Conservation (phyloP, 2,888 invertebrate genomes). For the Brachyptera putata region DNA sequence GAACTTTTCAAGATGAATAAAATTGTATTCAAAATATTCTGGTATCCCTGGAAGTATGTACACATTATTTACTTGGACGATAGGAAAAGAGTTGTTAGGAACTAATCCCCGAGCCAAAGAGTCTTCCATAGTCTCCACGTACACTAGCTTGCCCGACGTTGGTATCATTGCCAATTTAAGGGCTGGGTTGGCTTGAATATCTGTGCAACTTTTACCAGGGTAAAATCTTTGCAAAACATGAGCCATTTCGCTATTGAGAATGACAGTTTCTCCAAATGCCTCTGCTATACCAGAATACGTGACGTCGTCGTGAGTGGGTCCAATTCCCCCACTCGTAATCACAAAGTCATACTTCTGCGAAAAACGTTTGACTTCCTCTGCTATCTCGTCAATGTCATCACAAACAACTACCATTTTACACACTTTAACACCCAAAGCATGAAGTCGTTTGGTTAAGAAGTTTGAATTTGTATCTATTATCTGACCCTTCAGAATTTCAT, state of each 20-base stretch:
- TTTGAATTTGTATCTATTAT: slow-evolving; percentile 58
- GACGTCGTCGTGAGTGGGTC: slow-evolving; percentile 65
- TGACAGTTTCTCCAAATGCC: slow-evolving; percentile 43
- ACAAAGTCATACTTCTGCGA: slow-evolving; percentile 50
- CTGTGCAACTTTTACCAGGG: slow-evolving; percentile 33
- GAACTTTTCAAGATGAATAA: slow-evolving; percentile 37
- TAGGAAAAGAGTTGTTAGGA: slow-evolving; percentile 35
- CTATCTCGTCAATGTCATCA: slow-evolving; percentile 54
- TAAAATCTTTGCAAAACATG: slow-evolving; percentile 37
- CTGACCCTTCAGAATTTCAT: slow-evolving; percentile 64
- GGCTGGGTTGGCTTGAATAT: slow-evolving; percentile 37
- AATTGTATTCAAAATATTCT: slow-evolving; percentile 40
- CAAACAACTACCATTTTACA: slow-evolving; percentile 53
- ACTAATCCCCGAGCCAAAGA: slow-evolving; percentile 36
- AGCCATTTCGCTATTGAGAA: slow-evolving; percentile 40
- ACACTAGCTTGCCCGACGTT: slow-evolving; percentile 45
- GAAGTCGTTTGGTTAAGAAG: slow-evolving; percentile 51
- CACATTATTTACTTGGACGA: slow-evolving; percentile 50
- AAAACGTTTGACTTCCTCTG: slow-evolving; percentile 49
- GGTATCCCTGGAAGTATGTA: slow-evolving; percentile 62
- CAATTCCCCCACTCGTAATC: slow-evolving; percentile 61
- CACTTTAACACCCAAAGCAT: slow-evolving; percentile 51
- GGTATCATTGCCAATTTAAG: slow-evolving; percentile 42
- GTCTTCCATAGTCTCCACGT: slow-evolving; percentile 43
- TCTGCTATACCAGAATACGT: slow-evolving; percentile 57